These are phyloP conservation scores for Leuciscus waleckii DNA, from an alignment of 2,797 vertebrate species.

Conservation along the genomic window DNA sequence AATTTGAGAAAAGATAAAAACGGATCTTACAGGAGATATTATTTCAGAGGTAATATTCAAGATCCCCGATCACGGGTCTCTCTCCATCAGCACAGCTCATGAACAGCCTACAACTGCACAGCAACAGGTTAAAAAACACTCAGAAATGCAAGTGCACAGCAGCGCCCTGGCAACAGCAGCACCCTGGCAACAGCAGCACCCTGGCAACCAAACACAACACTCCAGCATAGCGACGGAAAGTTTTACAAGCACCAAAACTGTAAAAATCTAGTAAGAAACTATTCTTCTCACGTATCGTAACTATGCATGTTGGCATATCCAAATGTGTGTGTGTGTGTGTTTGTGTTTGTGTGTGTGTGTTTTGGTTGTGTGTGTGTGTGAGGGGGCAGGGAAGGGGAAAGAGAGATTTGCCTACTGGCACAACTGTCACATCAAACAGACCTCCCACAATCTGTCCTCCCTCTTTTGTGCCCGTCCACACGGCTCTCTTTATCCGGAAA, in stretches of 20 bases:
- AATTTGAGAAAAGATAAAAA: background rate
- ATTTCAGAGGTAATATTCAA: background rate
- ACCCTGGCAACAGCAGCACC: background rate
- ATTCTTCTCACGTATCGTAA: background rate
- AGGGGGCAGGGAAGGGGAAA: background rate
- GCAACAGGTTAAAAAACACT: slow-evolving; percentile 4
- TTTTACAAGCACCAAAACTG: background rate
- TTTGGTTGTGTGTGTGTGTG: background rate
- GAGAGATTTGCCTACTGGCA: slow-evolving; percentile 30
- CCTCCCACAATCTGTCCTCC: slow-evolving; percentile 18
- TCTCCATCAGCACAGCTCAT: background rate
- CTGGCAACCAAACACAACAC: background rate
- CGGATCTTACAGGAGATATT: background rate
- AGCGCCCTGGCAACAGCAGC: background rate
- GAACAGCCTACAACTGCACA: background rate
- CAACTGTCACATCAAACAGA: slow-evolving; percentile 23
- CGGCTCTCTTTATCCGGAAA: slow-evolving; percentile 20
- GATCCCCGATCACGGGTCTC: background rate
- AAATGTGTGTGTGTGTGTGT: background rate
- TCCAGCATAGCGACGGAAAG: background rate
- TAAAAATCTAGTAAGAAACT: background rate
- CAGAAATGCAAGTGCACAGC: background rate
- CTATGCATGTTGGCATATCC: background rate
- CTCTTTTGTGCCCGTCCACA: slow-evolving; percentile 34
- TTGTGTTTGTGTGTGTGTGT: background rate